A percentile compares a stretch with the other conserved stretches of the same genome.
phyloP scores from a whole-genome alignment of 2,888 invertebrate genomes.

The Cheilosia urbana region DNA sequence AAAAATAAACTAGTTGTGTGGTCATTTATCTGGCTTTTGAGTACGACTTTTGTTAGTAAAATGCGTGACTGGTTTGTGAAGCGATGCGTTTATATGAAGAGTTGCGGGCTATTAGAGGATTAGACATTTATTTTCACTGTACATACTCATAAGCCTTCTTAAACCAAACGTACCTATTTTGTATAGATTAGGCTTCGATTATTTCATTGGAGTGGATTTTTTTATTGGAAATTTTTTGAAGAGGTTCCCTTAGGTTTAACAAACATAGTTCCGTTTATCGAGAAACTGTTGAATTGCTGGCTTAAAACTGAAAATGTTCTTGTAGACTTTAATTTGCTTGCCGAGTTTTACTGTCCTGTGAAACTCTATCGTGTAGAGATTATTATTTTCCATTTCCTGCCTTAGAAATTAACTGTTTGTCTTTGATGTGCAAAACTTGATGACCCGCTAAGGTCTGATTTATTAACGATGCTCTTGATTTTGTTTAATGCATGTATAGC shows the following conservation, averaged over 20 bases:
- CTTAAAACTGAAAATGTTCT: constrained; percentile 11
- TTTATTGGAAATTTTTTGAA: background rate
- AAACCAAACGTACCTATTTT: no score
- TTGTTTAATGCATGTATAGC: constrained; percentile 37
- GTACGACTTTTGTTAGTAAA: no score
- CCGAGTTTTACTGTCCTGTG: constrained; percentile 11
- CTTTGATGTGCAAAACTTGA: constrained; percentile 61
- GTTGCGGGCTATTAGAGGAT: no score
- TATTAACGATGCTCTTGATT: constrained; percentile 33
- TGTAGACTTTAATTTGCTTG: constrained; percentile 66
- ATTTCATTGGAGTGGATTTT: background rate
- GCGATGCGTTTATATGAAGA: no score
- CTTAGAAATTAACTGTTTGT: constrained; percentile 70
- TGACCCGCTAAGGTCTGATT: constrained; percentile 10
- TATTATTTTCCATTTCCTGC: constrained; percentile 53
- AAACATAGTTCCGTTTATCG: background rate
- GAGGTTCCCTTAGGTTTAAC: background rate
- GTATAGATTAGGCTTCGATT: no score
- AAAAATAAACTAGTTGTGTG: no score
- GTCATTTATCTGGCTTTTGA: no score
- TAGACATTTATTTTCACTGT: no score
- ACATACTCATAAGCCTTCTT: no score
- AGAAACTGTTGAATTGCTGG: constrained; percentile 47
- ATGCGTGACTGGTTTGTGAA: no score
- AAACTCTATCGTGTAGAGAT: constrained; percentile 38